phyloP scores from a whole-genome alignment of 1,140 invertebrate species.

The Planococcus citri region DNA sequence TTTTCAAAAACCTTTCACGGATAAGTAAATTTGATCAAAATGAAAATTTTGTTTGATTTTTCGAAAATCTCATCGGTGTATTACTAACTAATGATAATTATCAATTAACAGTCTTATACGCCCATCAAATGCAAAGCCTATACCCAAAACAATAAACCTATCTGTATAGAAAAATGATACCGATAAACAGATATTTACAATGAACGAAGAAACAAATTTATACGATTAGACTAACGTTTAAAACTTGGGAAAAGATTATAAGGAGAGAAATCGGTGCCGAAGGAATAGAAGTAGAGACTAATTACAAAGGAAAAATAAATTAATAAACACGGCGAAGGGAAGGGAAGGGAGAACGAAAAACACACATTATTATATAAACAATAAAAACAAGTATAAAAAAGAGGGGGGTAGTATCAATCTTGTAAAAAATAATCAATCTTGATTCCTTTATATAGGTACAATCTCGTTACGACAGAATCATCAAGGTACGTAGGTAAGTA shows the following conservation, averaged over 20 bases:
- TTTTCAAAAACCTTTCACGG: too few species aligned
- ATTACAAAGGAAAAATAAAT: too few species aligned
- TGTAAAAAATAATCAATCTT: neutral
- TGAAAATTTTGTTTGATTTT: too few species aligned
- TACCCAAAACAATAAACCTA: neutral
- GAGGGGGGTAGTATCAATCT: neutral
- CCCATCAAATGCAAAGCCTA: slow-evolving; percentile 6
- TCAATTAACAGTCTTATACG: neutral
- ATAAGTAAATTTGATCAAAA: too few species aligned
- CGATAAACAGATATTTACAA: neutral
- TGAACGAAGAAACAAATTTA: neutral
- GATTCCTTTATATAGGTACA: neutral
- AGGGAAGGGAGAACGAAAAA: too few species aligned
- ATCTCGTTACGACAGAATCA: neutral
- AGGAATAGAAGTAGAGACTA: neutral
- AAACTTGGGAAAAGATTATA: too few species aligned
- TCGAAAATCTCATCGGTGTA: too few species aligned
- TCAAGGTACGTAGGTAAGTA: neutral
- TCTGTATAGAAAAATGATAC: neutral
- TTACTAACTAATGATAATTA: neutral
- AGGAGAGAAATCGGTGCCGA: neutral
- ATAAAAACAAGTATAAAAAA: neutral
- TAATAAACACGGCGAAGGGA: too few species aligned
- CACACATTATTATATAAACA: too few species aligned
- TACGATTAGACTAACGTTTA: neutral